Evolutionary conservation across 2,888 invertebrate species (phyloP), one percentile per base, ranked within the genome.

Genomic region (Luperina nickerlii): DNA sequence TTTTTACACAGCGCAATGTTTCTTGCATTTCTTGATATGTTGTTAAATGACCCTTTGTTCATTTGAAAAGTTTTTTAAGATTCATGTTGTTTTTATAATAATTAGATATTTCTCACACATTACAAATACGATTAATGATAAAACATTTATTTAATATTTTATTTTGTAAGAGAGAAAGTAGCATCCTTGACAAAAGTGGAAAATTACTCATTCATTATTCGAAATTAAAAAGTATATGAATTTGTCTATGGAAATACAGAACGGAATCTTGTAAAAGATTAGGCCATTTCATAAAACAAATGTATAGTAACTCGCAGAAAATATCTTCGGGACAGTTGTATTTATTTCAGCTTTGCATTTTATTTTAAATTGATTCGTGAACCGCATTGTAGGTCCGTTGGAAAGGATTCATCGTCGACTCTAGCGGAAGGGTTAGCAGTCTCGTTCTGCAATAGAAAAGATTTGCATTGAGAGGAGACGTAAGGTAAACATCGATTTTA

Each of bases 231-330:
- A 95, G 92, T 94, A 93, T 89, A 91, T 85, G 88, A 91, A 90
- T 89, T 96, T 96, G 96, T 97, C 96, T 97, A 97, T 97, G 97
- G 95, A 94, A 96, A 94, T 94, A 96, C 96, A 96, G 97, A 97
- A 97, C 96, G 96, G 96, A 97, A 97, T 97, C 97, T 97, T 97
- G 97, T 96, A 97, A 97, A 96, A 97, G 97, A 97, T 96, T 97
- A 97, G 97, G 97, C 97, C 97, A 97, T 97, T 97, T 97, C 97
- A 97, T 97, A 96, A 96, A 97, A 97, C 97, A 97, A 97, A 97
- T 97, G 97, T 97, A 96, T 97, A 97, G 97, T 97, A 96, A 96
- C 96, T 97, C 96, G 96, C 97, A 97, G 96, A 97, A 97, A 97
- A 96, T 96, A 96, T 96, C 95, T 95, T 96, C 96, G 95, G 96